Evolutionary conservation across 2,888 invertebrate species (phyloP), one percentile per base, ranked within the genome.

Genomic region (Carpatolechia fugitivella): DNA sequence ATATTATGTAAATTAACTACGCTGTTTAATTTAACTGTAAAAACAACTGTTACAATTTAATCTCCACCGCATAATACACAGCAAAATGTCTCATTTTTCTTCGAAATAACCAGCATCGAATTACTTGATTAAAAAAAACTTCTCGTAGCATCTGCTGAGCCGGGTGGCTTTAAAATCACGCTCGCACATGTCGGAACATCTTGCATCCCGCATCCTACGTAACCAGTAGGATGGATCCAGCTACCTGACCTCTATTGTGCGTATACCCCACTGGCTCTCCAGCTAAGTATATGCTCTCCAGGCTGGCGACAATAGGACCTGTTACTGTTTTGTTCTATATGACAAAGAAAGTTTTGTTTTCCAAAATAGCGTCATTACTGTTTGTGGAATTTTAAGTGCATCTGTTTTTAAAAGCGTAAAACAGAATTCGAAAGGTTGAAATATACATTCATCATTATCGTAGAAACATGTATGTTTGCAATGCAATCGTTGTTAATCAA

Each of bases 201-300:
- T 59, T 65, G 61, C 66, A 75, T 65, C 85, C 87, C 84, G 82
- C 82, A 82, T 82, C 78, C 74, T 77, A 69, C 24, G 3, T 24
- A 24, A 24, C n/a, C 24, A 24, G 24, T 24, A 24, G 24, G 24
- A 24, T 24, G 24, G 3, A 24, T 24, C 24, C 24, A 24, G 24
- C 85, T 88, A 88, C 87, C 88, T 88, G 88, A 79, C 63, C 62
- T 54, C 66, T 72, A 82, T 85, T 86, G 84, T 86, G 80, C 62
- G 69, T 65, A 65, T 60, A 66, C 71, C 73, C 73, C 63, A 64
- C 60, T 67, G 57, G 57, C 62, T 63, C 30, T 40, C 50, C 41
- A 35, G 6, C 50, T n/a, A n/a, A n/a, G n/a, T 24, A 6, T 4
- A 24, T 56, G 58, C 63, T 63, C 31, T 41, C 50, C 41, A 36